Evolutionary conservation across 2,888 invertebrate species (phyloP).

Genomic region (Meganola albula): DNA sequence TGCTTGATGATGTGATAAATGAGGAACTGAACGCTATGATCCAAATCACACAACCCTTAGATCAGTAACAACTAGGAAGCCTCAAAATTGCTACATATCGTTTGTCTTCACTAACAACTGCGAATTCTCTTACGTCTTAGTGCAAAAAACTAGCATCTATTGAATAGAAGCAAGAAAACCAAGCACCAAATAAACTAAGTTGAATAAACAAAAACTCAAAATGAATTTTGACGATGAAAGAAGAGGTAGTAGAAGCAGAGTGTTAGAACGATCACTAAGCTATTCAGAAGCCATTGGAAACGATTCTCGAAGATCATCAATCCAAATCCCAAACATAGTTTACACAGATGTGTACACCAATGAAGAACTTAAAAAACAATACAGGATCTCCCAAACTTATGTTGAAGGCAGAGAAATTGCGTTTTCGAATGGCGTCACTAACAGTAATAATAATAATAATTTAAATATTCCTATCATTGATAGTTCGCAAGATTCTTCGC

Average conservation of each 20-base stretch:
- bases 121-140: too few species aligned
- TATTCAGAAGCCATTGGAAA: conserved; percentile 69
- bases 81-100: too few species aligned
- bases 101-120: not conserved
- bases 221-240: conserved; percentile 37
- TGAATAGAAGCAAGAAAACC: not conserved
- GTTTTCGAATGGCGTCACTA: conserved; percentile 41
- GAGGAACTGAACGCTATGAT: too few species aligned
- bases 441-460: conserved; percentile 34
- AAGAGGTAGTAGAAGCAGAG: conserved; percentile 49
- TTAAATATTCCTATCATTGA: conserved; percentile 29
- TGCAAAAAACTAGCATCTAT: too few species aligned
- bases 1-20: too few species aligned
- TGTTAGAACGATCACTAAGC: conserved; percentile 61
- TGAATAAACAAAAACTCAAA: conserved; percentile 3
- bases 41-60: too few species aligned
- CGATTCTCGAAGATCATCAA: conserved; percentile 51
- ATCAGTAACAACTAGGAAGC: too few species aligned
- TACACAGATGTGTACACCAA: conserved; percentile 64
- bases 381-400: conserved; percentile 63
- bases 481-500: conserved; percentile 38
- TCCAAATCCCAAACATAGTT: conserved; percentile 60
- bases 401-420: conserved; percentile 67
- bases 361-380: conserved; percentile 64
- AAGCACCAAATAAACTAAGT: too few species aligned